Conservation (phyloP, 2,797 vertebrate genomes). For the Microcaecilia unicolor region DNA sequence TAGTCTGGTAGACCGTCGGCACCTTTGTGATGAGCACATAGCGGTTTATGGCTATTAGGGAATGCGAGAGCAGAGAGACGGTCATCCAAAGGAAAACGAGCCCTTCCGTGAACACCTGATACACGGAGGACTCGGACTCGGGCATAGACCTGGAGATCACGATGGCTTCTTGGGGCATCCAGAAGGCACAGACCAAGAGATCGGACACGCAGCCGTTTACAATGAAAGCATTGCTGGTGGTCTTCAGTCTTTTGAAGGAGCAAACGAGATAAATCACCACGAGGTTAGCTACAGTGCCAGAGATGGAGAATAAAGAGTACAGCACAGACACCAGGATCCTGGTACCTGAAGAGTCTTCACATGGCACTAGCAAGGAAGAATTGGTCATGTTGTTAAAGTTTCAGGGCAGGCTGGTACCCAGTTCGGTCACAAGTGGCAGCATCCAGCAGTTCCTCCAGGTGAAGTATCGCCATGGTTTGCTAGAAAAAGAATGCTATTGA, state of each 20-base stretch:
- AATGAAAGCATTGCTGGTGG: constrained; percentile 77
- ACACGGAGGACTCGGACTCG: constrained; percentile 19
- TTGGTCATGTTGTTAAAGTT: constrained; percentile 67
- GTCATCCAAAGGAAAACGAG: constrained; percentile 69
- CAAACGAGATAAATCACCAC: constrained; percentile 73
- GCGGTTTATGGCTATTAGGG: constrained; percentile 74
- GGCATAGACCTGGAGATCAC: constrained; percentile 51
- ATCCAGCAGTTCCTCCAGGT: constrained; percentile 14
- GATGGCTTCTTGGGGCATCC: constrained; percentile 77
- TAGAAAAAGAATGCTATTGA: constrained; percentile 13
- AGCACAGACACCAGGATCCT: constrained; percentile 60
- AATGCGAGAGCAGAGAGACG: constrained; percentile 71
- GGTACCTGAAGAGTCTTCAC: constrained; percentile 49
- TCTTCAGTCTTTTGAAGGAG: constrained; percentile 74
- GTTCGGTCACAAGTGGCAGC: too few relatives aligned
- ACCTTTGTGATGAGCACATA: constrained; percentile 74
- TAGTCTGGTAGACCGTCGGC: constrained; percentile 68
- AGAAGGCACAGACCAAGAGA: constrained; percentile 73
- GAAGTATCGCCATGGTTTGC: constrained; percentile 16
- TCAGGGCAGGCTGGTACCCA: too few relatives aligned
- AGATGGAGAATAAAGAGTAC: constrained; percentile 62
- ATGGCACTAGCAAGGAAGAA: constrained; percentile 51
- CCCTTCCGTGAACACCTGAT: constrained; percentile 45
- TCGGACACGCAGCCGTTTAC: constrained; percentile 74
- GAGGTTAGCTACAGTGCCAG: constrained; percentile 68